These are phyloP conservation scores for Lepidochitona cinerea DNA, from an alignment of 2,888 invertebrate genomes.

Conservation along the genomic window DNA sequence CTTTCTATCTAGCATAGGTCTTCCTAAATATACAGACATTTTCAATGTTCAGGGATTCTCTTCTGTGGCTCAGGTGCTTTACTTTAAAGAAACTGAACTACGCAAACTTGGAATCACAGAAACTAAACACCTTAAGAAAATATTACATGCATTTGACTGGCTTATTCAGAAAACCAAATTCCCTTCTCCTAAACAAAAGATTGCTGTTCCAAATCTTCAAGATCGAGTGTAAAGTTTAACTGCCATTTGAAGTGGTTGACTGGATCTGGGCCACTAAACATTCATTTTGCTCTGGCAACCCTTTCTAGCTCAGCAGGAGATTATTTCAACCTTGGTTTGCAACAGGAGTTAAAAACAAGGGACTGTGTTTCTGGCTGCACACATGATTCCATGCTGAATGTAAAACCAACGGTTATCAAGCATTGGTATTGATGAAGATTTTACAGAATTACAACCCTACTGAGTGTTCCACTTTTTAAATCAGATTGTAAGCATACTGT, in stretches of 20 bases:
- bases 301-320: no score
- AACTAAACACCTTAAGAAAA: conserved; percentile 56
- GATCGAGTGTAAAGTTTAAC: neutral
- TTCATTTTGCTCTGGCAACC: no score
- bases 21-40: conserved; percentile 66
- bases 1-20: conserved; percentile 67
- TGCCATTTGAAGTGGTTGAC: neutral
- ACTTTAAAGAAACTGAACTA: conserved; percentile 52
- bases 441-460: no score
- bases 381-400: no score
- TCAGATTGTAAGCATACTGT: no score
- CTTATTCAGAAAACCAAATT: conserved; percentile 2
- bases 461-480: no score
- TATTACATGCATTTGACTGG: conserved; percentile 64
- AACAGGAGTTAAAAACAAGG: no score
- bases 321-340: no score
- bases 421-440: no score
- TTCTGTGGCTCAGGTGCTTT: conserved; percentile 54
- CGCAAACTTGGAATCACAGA: conserved; percentile 54
- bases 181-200: neutral
- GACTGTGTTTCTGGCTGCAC: no score
- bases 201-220: neutral
- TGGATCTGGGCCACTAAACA: no score
- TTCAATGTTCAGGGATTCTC: conserved; percentile 39
- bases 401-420: no score